phyloP scores from a whole-genome alignment of 2,113 vertebrate species.

The Bos taurus region ARS-UCD2.0 NC_037337.1:81666501-81667000 shows the following conservation, averaged over 20 bases:
- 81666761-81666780: not conserved
- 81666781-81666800: not conserved
- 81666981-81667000: not conserved
- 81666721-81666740: not conserved
- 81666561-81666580: constrained; percentile 4
- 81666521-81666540: constrained; percentile 28
- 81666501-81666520: constrained; percentile 53
- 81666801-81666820: not conserved
- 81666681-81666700: not conserved
- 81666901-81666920: constrained; percentile 7
- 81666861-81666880: constrained; percentile 12
- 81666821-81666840: constrained; percentile 29
- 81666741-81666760: constrained; percentile 18
- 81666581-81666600: not conserved
- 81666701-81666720: not conserved
- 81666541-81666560: constrained; percentile 31
- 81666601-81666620: not conserved
- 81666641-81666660: not conserved
- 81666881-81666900: not conserved
- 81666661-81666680: not conserved
- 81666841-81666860: constrained; percentile 41
- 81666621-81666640: not conserved
- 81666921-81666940: not conserved
- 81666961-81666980: not conserved
- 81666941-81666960: not conserved